Percentiles rank a stretch among this genome's conserved stretches.
Evolutionary conservation across 2,888 invertebrate genomes (phyloP).

Genomic region (Latrodectus hesperus): DNA sequence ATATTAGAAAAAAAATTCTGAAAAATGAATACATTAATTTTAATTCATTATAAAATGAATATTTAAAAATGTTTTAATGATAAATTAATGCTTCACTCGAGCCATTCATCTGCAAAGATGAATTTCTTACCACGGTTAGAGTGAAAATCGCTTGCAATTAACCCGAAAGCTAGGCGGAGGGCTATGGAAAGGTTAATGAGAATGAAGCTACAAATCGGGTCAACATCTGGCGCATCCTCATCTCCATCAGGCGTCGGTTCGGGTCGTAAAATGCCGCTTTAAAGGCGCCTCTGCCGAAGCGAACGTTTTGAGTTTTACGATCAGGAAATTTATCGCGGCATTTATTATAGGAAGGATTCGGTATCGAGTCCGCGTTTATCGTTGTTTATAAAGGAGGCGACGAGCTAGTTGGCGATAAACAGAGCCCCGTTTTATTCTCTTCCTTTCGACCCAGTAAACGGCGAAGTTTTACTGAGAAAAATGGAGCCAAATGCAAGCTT

Average conservation of each 20-base stretch:
- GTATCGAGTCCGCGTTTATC: constrained; percentile 46
- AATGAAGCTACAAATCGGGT: constrained; percentile 31
- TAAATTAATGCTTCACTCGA: no score
- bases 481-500: constrained; percentile 22
- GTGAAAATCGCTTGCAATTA: constrained; percentile 17
- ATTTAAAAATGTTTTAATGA: no score
- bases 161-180: constrained; percentile 7
- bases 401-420: constrained; percentile 42
- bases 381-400: constrained; percentile 44
- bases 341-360: constrained; percentile 47
- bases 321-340: constrained; percentile 49
- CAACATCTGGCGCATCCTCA: constrained; percentile 50
- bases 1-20: no score
- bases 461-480: constrained; percentile 13
- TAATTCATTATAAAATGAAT: no score
- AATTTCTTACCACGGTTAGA: neutral
- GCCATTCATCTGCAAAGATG: no score
- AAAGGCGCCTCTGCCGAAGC: constrained; percentile 8
- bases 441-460: constrained; percentile 5
- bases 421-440: constrained; percentile 34
- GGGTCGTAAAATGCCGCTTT: constrained; percentile 47
- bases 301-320: constrained; percentile 54
- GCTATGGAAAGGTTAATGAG: constrained; percentile 39
- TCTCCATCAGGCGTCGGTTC: constrained; percentile 43
- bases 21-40: no score